These are phyloP conservation scores for Neocloeon triangulifer DNA, from an alignment of 1,140 invertebrate species.

Conservation along the genomic window DNA sequence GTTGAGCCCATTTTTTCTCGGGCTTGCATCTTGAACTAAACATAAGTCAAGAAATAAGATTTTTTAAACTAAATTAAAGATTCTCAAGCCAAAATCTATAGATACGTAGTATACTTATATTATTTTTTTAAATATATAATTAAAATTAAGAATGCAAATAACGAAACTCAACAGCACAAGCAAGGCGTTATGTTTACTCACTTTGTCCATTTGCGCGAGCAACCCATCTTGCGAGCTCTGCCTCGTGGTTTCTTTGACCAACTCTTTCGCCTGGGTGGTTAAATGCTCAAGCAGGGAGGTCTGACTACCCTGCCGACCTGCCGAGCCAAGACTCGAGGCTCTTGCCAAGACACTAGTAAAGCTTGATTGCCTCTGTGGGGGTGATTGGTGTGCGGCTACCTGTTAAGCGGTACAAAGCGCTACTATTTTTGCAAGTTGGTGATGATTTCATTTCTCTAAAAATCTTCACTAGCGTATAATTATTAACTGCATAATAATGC, in stretches of 20 bases:
- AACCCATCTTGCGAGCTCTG: conserved; percentile 74
- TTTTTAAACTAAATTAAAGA: too few relatives aligned
- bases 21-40: too few relatives aligned
- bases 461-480: too few relatives aligned
- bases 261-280: conserved; percentile 61
- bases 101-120: too few relatives aligned
- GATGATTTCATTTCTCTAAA: too few relatives aligned
- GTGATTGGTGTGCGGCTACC: conserved; percentile 18
- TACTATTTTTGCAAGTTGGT: too few relatives aligned
- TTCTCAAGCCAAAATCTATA: too few relatives aligned
- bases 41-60: too few relatives aligned
- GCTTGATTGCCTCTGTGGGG: conserved; percentile 31
- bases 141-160: conserved; percentile 1
- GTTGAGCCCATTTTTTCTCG: too few relatives aligned
- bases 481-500: too few relatives aligned
- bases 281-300: conserved; percentile 66
- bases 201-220: conserved; percentile 76
- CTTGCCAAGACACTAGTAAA: conserved; percentile 34
- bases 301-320: conserved; percentile 45
- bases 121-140: too few relatives aligned
- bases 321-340: conserved; percentile 33
- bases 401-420: too few relatives aligned
- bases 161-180: conserved; percentile 39
- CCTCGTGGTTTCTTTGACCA: conserved; percentile 60
- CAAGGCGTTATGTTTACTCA: conserved; percentile 44